A percentile compares a stretch with the other conserved stretches of the same genome.
Evolutionary conservation across 2,888 invertebrate genomes (phyloP).

Genomic region (Tromatobia lineatoria): DNA sequence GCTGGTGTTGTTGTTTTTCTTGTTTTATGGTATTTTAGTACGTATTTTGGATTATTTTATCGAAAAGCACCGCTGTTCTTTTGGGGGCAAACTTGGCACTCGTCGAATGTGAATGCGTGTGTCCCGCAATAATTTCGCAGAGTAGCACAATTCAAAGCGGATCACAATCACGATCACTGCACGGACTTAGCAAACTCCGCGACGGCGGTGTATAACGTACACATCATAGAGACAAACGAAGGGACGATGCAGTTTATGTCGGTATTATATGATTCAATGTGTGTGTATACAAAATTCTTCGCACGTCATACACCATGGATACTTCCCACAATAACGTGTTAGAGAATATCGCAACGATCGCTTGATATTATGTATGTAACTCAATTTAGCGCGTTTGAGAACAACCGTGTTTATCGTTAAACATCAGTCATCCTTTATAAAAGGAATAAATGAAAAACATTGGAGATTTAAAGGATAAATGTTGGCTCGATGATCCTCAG

Average conservation of each 20-base stretch:
- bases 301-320: slow-evolving; percentile 79
- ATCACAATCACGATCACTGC: slow-evolving; percentile 56
- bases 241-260: slow-evolving; percentile 79
- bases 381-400: slow-evolving; percentile 79
- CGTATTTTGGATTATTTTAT: slow-evolving; percentile 62
- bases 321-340: slow-evolving; percentile 77
- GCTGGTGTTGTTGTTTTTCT: slow-evolving; percentile 9
- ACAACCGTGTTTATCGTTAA: slow-evolving; percentile 79
- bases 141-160: slow-evolving; percentile 67
- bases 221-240: slow-evolving; percentile 72
- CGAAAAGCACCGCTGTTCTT: slow-evolving; percentile 74
- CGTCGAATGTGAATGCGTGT: slow-evolving; percentile 66
- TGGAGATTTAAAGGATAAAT: slow-evolving; percentile 82
- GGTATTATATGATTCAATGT: slow-evolving; percentile 73
- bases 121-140: slow-evolving; percentile 72
- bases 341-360: slow-evolving; percentile 75
- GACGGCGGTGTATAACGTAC: slow-evolving; percentile 51
- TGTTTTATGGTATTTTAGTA: slow-evolving; percentile 60
- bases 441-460: slow-evolving; percentile 82
- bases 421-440: slow-evolving; percentile 82
- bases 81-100: slow-evolving; percentile 69
- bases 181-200: slow-evolving; percentile 45
- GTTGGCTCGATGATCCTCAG: slow-evolving; percentile 91
- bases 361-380: slow-evolving; percentile 67
- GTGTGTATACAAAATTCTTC: slow-evolving; percentile 80